phyloP scores from a whole-genome alignment of 30 jellyfish, hydroid and myxozoan species.

The Aurelia coerulea region DNA sequence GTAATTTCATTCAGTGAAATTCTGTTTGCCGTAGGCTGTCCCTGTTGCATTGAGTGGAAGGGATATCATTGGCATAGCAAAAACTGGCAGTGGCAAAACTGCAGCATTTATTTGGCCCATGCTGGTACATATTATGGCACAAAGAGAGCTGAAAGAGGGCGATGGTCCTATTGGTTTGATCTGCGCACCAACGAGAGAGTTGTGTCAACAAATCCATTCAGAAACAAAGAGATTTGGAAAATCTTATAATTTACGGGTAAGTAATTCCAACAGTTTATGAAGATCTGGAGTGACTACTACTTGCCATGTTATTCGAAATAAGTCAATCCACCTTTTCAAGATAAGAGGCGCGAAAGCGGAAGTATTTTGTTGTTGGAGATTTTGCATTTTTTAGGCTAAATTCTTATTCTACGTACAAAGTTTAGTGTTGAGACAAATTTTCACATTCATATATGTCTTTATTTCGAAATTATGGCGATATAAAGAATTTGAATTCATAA shows the following conservation, averaged over 20 bases:
- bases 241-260: slow-evolving; percentile 89
- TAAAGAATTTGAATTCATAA: too few species aligned
- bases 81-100: slow-evolving; percentile 99
- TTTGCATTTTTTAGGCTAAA: too few species aligned
- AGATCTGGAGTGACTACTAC: neutral
- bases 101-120: slow-evolving; percentile 99
- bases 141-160: slow-evolving; percentile 88
- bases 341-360: too few species aligned
- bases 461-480: too few species aligned
- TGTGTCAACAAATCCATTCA: slow-evolving; percentile 94
- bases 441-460: too few species aligned
- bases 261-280: neutral
- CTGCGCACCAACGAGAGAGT: slow-evolving; percentile 98
- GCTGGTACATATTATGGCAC: slow-evolving; percentile 97
- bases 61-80: slow-evolving; percentile 98
- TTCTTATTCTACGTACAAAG: too few species aligned
- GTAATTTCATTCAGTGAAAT: too few species aligned
- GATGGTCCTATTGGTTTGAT: slow-evolving; percentile 99
- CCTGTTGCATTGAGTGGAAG: slow-evolving; percentile 99
- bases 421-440: too few species aligned
- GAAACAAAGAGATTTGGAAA: slow-evolving; percentile 92
- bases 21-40: slow-evolving; percentile 68
- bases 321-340: too few species aligned
- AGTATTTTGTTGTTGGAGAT: too few species aligned
- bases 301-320: too few species aligned